Percentiles rank a stretch among this genome's conserved stretches.
phyloP scores from a whole-genome alignment of 2,888 invertebrate species.

The Agelastica alni region DNA sequence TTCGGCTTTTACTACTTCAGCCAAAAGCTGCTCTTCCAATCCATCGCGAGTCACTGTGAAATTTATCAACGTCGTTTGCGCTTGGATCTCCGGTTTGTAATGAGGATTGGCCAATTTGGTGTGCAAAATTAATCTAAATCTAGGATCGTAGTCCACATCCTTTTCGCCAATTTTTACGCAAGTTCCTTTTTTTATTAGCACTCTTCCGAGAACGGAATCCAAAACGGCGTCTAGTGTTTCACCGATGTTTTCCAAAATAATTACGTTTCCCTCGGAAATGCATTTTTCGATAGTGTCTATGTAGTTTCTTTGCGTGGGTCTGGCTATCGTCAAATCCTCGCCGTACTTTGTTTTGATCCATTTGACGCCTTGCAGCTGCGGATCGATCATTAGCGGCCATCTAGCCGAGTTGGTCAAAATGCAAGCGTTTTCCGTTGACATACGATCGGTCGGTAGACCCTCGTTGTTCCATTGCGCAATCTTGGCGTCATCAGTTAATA shows the following conservation, averaged over 20 bases:
- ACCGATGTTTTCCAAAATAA: constrained; percentile 87
- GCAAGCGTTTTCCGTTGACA: constrained; percentile 94
- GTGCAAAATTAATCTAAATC: constrained; percentile 83
- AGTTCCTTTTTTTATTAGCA: constrained; percentile 86
- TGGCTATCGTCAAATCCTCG: constrained; percentile 71
- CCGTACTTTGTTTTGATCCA: constrained; percentile 94
- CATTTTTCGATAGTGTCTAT: constrained; percentile 77
- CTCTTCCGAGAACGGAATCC: constrained; percentile 85
- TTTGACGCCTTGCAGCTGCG: constrained; percentile 84
- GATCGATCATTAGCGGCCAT: constrained; percentile 96
- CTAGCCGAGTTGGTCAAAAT: constrained; percentile 87
- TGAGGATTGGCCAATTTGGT: constrained; percentile 95
- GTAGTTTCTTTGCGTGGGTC: constrained; percentile 81
- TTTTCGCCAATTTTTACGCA: constrained; percentile 85
- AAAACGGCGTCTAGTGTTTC: constrained; percentile 89
- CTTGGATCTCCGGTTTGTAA: constrained; percentile 96
- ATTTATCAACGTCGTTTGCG: constrained; percentile 92
- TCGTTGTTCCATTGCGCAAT: constrained; percentile 95
- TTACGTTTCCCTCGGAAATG: constrained; percentile 69
- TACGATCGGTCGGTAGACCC: constrained; percentile 87
- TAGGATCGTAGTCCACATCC: constrained; percentile 85
- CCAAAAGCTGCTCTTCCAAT: constrained; percentile 89
- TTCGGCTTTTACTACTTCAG: constrained; percentile 92
- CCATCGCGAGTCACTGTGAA: constrained; percentile 93
- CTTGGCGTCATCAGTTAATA: constrained; percentile 90